Evolutionary conservation across 2,888 invertebrate genomes (phyloP), one percentile per base, ranked within the genome.

Genomic region (Sinhomidia bicolor): DNA sequence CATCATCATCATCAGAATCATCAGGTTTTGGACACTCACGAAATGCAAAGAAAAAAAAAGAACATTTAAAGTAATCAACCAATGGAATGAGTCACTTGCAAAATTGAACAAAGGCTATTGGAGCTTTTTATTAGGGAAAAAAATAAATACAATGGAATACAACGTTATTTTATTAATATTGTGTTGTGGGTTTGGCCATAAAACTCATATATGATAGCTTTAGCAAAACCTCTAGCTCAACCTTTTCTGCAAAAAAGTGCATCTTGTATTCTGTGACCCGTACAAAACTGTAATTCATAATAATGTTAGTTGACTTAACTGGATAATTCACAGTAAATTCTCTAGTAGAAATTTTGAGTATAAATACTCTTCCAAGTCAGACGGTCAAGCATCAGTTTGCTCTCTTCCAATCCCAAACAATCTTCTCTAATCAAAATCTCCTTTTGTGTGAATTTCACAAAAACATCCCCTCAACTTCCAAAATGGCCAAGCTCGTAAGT

Each of bases 401-500:
- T 84, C 85, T 62, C 78, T 32, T 57, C 17, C 74, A 85, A 78
- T 7, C 29, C 32, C 60, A 47, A 83, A 4, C 14, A 17, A 29
- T 20, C 71, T 65, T 26, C 54, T 68, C 51, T 54, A 29, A 14
- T 26, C 44, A 32, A 51, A 60, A 20, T 47, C 83, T 9, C 5
- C 20, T 29, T 74, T 78, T 65, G 36, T 84, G 78, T 20, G 78
- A 62, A 12, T 51, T 76, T 20, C 74, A n/a, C 68, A 51, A 68
- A 68, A n/a, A n/a, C n/a, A n/a, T 1, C 32, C 60, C 26, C 26
- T 7, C 29, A 51, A 76, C 29, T 29, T 57, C 54, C 29, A 78
- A 84, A 76, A 85, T 85, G 85, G 85, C 85, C 29, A 85, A 85
- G 85, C 76, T 85, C 32, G 85, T 85, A 85, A 85, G 85, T 84